Evolutionary conservation across 2,888 invertebrate genomes (phyloP).

Genomic region (Gisinianus flammeolus): DNA sequence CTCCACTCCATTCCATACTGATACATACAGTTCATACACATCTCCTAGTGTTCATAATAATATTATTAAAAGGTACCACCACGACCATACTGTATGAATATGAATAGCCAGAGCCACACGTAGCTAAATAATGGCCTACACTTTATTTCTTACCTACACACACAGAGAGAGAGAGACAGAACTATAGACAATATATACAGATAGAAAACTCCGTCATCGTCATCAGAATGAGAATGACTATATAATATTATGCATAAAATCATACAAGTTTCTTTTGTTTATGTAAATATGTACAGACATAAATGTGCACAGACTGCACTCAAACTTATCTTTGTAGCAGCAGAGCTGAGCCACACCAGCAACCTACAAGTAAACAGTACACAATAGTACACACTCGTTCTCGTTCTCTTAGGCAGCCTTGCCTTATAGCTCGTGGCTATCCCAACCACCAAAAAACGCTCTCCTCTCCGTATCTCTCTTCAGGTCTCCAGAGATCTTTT

Average conservation of each 20-base stretch:
- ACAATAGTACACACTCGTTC: not conserved
- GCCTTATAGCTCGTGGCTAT: constrained; percentile 27
- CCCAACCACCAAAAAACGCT: not conserved
- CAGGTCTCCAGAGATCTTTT: constrained; percentile 5
- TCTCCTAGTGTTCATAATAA: too few species aligned
- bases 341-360: not conserved
- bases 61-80: too few species aligned
- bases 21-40: not conserved
- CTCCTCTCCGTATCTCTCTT: not conserved
- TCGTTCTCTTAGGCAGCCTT: constrained; percentile 13
- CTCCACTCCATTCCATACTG: not conserved
- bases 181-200: not conserved
- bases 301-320: too few species aligned
- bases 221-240: too few species aligned
- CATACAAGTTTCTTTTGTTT: too few species aligned
- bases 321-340: too few species aligned
- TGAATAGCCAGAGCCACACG: too few species aligned
- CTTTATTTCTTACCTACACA: not conserved
- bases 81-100: too few species aligned
- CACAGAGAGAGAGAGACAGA: not conserved
- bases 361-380: too few species aligned
- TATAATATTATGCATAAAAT: too few species aligned
- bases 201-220: not conserved
- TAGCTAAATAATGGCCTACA: too few species aligned
- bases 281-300: too few species aligned